These are phyloP conservation scores for Cirrhinus mrigala DNA, from an alignment of 2,797 vertebrate genomes.

Conservation along the genomic window DNA sequence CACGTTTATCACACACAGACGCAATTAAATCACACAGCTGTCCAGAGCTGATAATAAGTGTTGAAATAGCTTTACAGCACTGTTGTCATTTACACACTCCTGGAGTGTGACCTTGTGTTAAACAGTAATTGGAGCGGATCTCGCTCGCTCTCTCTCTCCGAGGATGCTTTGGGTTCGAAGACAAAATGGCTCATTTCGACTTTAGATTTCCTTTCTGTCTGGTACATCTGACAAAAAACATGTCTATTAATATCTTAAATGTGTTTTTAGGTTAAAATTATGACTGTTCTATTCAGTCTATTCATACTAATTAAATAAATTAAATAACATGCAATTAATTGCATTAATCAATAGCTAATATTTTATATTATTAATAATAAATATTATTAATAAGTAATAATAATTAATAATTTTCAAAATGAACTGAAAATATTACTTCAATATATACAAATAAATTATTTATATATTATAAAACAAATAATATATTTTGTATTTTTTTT, in stretches of 20 bases:
- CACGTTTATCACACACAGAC: constrained; percentile 16
- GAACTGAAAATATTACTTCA: background rate
- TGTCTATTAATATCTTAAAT: background rate
- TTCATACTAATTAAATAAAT: background rate
- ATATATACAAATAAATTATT: background rate
- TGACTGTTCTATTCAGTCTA: background rate
- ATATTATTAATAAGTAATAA: no score
- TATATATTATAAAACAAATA: background rate
- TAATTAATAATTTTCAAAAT: background rate
- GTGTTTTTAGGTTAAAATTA: background rate
- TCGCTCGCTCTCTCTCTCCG: background rate
- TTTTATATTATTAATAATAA: no score
- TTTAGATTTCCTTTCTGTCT: background rate
- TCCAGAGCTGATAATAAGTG: constrained; percentile 40
- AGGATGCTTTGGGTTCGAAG: background rate
- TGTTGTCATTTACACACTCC: constrained; percentile 41
- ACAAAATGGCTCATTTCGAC: background rate
- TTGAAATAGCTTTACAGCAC: constrained; percentile 37
- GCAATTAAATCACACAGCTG: constrained; percentile 24
- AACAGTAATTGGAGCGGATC: constrained; percentile 34
- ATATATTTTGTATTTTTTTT: background rate
- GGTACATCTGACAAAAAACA: background rate
- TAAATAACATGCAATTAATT: background rate
- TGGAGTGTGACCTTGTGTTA: constrained; percentile 33
- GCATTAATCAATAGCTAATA: background rate